Base-by-base conservation (phyloP, 2,888 invertebrate genomes). In the Caradrina kadenii region DNA sequence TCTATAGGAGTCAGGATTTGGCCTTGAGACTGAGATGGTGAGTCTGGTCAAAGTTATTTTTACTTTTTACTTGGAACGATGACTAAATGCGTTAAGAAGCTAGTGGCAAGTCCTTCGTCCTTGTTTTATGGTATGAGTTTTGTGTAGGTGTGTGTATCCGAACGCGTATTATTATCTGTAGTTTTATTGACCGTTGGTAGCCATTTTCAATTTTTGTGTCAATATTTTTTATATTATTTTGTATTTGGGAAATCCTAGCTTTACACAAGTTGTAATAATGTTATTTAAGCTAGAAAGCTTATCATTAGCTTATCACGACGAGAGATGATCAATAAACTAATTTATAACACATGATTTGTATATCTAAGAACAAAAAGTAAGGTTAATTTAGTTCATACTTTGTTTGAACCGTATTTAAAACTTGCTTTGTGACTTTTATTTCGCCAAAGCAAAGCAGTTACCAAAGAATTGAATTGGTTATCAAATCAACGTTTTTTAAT, bases 31-130 rank as follows among this genome's bases (percentile, higher is more conserved):
- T 88, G 87, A 91, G 94, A 92, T 93, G 93, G 90, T 87, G 92
- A 92, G 91, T 93, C 92, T 91, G 92, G 90, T 91, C 91, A 88
- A 87, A 90, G 94, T 89, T 95, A 95, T 95, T 95, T 96, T 95
- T 95, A 95, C 94, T 93, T 94, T 95, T 96, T 95, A 92, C 92
- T 90, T 73, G 88, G 94, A 94, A 93, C 90, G 94, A 94, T 95
- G 95, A 95, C 95, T 95, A 94, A 95, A 95, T 93, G 90, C 89
- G 92, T 92, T 91, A 91, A 90, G 89, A 86, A 90, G 91, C 88
- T 89, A 88, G 91, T 85, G 79, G 85, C 81, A 76, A 84, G 83
- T 80, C 84, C 83, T 75, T 55, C 69, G 84, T 15, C 45, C 77
- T 81, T 83, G 84, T 81, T 85, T 82, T 86, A 80, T 84, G 81